Evolutionary conservation across 2,113 vertebrate species (phyloP).

Genomic region (Salminus brasiliensis): DNA sequence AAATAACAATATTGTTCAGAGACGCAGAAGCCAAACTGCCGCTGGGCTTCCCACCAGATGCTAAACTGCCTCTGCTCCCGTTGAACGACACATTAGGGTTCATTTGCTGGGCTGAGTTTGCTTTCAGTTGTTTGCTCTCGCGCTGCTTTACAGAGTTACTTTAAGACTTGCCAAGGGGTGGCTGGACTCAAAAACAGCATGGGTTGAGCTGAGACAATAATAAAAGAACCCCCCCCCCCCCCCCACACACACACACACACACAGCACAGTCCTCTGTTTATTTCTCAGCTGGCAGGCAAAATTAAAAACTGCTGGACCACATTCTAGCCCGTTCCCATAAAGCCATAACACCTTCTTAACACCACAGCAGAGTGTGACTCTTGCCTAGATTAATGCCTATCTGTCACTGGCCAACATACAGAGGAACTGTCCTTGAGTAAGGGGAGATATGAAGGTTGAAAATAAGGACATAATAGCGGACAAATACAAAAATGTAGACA

Average conservation of each 20-base stretch:
- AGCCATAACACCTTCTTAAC: slow-evolving; percentile 1
- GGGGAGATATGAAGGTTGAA: not conserved
- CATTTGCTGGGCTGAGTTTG: not conserved
- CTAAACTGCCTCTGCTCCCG: not conserved
- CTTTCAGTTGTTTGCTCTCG: slow-evolving; percentile 29
- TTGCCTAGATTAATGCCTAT: not conserved
- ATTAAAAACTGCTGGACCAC: slow-evolving; percentile 17
- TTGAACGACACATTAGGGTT: not conserved
- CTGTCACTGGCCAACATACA: not conserved
- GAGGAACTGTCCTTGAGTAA: not conserved
- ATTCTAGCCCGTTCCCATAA: not conserved
- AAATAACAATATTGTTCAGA: not conserved
- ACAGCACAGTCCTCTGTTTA: not conserved
- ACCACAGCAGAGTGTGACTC: not conserved
- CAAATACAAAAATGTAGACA: too few species aligned
- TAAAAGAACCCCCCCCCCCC: too few species aligned
- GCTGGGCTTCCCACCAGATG: not conserved
- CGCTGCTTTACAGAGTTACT: not conserved
- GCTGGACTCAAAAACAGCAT: not conserved
- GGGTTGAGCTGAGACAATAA: slow-evolving; percentile 1
- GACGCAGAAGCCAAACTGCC: not conserved
- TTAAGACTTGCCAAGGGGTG: not conserved
- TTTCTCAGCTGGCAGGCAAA: slow-evolving; percentile 1
- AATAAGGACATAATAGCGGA: too few species aligned
- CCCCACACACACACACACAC: too few species aligned